Base-by-base conservation (phyloP, 2,888 invertebrate species). In the Drosophila fulvimacula region DNA sequence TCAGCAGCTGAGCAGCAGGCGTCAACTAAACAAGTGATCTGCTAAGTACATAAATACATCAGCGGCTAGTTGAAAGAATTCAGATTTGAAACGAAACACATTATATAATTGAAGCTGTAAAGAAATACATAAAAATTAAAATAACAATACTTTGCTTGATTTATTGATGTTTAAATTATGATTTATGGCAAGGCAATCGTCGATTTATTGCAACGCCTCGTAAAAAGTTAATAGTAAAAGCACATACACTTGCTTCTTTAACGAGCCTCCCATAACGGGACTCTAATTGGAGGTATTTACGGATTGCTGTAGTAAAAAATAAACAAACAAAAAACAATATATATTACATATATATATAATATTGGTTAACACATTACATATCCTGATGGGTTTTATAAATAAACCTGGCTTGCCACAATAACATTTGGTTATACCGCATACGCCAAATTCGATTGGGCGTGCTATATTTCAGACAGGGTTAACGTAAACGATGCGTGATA, bases 101-200 rank as follows among this genome's bases (percentile, higher is more conserved):
- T n/a, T 38, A 30, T 11, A 51, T 51, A 51, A 51, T 34, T 2
- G n/a, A n/a, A 10, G 17, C 17, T 17, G 21, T 30, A 11, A 11
- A 11, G 11, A 30, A 30, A 6, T 30, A 21, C 34, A 3, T 19
- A 4, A 30, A 30, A 27, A 5, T 0, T 3, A 30, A 5, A 24
- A 24, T 10, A n/a, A 11, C 11, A 11, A 38, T 15, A 38, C 15
- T 30, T 34, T 27, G 10, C 30, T 17, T 67, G n/a, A 51, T 39
- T 30, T 62, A 46, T 51, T 38, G 11, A 19, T 39, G 30, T 3
- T 51, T 44, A 46, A 56, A 69, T 62, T 17, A 41, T 38, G 17
- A 11, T 27, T 34, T 51, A 39, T 30, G 27, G 15, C 38, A 15
- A 10, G 15, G 11, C 10, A 19, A 10, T 15, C 19, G 5, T 6